These are phyloP conservation scores for Epinephelus cyanopodus DNA, from an alignment of 2,113 vertebrate genomes.

Conservation along the genomic window DNA sequence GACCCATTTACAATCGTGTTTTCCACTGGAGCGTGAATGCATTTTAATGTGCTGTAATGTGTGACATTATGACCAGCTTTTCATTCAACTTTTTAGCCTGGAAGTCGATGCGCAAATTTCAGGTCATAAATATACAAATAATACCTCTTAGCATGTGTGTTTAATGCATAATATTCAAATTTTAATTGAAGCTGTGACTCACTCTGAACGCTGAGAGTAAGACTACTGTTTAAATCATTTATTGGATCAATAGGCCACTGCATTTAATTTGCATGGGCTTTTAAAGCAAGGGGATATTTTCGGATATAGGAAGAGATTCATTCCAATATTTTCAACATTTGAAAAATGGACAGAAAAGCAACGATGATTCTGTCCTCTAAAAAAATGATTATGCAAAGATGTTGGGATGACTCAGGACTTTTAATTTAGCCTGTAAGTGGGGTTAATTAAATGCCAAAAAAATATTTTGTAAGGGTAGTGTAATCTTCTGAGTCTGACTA, in stretches of 20 bases:
- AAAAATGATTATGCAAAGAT: slow-evolving; percentile 7
- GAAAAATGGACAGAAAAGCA: background rate
- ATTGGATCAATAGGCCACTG: slow-evolving; percentile 35
- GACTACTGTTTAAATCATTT: slow-evolving; percentile 25
- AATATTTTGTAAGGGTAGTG: background rate
- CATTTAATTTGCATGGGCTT: slow-evolving; percentile 17
- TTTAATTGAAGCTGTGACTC: slow-evolving; percentile 2
- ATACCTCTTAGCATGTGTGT: background rate
- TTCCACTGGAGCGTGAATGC: slow-evolving; percentile 18
- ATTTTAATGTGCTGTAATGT: slow-evolving; percentile 29
- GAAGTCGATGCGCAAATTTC: background rate
- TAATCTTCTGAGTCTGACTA: background rate
- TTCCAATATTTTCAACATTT: background rate
- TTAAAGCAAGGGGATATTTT: background rate
- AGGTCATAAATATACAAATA: background rate
- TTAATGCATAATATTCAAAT: background rate
- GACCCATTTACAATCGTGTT: slow-evolving; percentile 40
- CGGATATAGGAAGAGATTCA: background rate
- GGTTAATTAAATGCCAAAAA: slow-evolving; percentile 8
- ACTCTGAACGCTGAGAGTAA: background rate
- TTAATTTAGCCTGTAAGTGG: slow-evolving; percentile 3
- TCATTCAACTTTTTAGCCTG: slow-evolving; percentile 1
- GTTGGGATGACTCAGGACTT: slow-evolving; percentile 12
- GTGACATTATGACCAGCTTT: slow-evolving; percentile 30
- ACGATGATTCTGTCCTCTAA: background rate